Evolutionary conservation across 1,140 invertebrate species (phyloP).

Genomic region (Lamellibrachia luymesi): DNA sequence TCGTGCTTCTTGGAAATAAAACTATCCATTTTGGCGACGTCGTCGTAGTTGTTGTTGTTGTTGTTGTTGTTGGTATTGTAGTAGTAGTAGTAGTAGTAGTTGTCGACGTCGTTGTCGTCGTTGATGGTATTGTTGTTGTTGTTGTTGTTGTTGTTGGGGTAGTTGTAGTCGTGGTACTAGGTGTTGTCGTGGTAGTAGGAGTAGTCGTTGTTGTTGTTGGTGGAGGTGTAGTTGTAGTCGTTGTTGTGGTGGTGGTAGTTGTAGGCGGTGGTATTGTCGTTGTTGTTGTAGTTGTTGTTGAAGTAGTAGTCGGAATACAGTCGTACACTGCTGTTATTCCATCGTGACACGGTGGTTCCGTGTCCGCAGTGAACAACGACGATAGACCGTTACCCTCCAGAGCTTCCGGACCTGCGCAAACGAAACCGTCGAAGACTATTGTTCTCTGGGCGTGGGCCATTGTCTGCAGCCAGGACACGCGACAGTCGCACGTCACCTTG

Average conservation of each 20-base stretch:
- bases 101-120: background rate
- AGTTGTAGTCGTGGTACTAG: background rate
- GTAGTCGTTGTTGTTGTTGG: conserved; percentile 9
- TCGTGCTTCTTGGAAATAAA: background rate
- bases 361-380: background rate
- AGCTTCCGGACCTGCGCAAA: background rate
- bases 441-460: background rate
- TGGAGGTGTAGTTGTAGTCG: conserved; percentile 9
- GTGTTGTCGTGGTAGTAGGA: background rate
- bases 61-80: background rate
- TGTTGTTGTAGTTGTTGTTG: conserved; percentile 18
- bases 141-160: background rate
- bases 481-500: background rate
- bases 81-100: conserved; percentile 8
- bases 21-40: background rate
- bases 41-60: background rate
- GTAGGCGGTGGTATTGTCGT: background rate
- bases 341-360: background rate
- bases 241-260: conserved; percentile 3
- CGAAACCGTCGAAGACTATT: background rate
- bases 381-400: background rate
- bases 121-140: background rate
- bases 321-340: background rate
- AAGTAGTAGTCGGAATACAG: background rate
- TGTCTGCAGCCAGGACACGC: background rate